Evolutionary conservation across 2,888 invertebrate genomes (phyloP).

Genomic region (Agrotis ipsilon): DNA sequence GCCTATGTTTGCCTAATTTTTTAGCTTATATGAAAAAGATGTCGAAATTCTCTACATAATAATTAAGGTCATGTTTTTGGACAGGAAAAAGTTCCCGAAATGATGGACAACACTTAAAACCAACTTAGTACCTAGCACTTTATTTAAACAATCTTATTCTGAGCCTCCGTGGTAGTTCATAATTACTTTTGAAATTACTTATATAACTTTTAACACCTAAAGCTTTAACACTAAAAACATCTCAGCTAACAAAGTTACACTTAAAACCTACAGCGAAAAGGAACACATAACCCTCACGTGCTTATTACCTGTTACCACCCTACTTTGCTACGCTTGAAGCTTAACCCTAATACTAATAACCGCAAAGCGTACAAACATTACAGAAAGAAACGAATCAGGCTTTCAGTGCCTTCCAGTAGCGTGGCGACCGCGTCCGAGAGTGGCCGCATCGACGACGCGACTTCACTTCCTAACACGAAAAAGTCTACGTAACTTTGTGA

Average conservation of each 20-base stretch:
- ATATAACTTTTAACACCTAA: neutral
- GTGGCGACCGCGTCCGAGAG: constrained; percentile 22
- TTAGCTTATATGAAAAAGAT: no score
- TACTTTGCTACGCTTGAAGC: constrained; percentile 65
- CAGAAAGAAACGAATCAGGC: constrained; percentile 70
- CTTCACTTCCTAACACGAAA: constrained; percentile 26
- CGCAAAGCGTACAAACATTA: constrained; percentile 77
- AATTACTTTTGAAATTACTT: constrained; percentile 1
- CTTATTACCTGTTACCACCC: constrained; percentile 51
- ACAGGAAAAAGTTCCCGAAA: no score
- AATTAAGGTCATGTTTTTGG: no score
- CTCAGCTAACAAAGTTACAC: no score
- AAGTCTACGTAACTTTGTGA: constrained; percentile 60
- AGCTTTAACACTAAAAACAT: no score
- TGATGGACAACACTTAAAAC: neutral
- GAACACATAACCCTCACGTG: constrained; percentile 1
- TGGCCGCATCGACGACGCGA: constrained; percentile 33
- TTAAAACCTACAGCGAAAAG: neutral
- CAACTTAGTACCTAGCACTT: neutral
- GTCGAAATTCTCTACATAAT: no score
- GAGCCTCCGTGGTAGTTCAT: neutral
- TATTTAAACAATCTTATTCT: neutral
- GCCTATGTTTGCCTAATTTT: no score
- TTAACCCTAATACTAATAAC: constrained; percentile 76
- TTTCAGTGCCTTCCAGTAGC: constrained; percentile 61